Evolutionary conservation across 2,797 vertebrate genomes (phyloP).

Genomic region (Pyrrhura leucotis): DNA sequence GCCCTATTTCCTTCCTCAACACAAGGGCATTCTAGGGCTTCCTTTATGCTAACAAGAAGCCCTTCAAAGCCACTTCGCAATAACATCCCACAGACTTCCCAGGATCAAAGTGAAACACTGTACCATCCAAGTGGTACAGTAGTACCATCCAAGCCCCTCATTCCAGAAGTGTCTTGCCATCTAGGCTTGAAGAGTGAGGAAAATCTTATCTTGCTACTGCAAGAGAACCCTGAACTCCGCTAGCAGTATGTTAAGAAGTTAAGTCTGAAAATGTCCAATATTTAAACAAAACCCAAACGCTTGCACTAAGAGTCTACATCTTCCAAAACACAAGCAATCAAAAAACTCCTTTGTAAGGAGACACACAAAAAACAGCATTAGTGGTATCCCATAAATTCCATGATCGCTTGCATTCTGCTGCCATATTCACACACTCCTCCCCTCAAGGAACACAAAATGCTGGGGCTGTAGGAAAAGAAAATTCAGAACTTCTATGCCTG

Average conservation of each 20-base stretch:
- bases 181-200: not conserved
- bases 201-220: not conserved
- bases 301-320: not conserved
- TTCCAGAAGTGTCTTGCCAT: not conserved
- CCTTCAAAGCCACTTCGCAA: not conserved
- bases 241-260: not conserved
- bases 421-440: not conserved
- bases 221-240: not conserved
- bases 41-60: not conserved
- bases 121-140: not conserved
- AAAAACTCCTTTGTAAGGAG: not conserved
- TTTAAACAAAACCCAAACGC: not conserved
- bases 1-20: not conserved
- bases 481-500: not conserved
- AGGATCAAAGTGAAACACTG: not conserved
- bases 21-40: not conserved
- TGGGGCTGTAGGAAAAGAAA: not conserved
- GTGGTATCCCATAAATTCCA: constrained; percentile 39
- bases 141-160: not conserved
- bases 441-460: not conserved
- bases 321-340: constrained; percentile 3
- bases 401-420: not conserved
- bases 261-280: not conserved
- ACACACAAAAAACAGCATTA: not conserved
- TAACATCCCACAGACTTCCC: not conserved